Evolutionary conservation across 1,140 invertebrate genomes (phyloP).

Genomic region (Drosophila azteca): DNA sequence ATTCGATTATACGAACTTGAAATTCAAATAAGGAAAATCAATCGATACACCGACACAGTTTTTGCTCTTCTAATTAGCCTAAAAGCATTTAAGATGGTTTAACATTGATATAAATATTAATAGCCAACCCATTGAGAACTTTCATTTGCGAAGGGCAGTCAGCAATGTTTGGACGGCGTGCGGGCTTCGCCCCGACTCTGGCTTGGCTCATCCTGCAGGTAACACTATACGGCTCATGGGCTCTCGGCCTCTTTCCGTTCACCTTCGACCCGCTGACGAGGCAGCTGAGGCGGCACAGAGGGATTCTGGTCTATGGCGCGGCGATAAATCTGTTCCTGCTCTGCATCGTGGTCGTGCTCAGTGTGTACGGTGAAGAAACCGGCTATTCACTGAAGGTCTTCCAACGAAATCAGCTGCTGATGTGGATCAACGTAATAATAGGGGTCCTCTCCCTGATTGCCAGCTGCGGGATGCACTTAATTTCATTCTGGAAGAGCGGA

Average conservation of each 20-base stretch:
- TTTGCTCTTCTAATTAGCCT: too few relatives aligned
- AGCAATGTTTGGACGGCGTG: conserved; percentile 24
- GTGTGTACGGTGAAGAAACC: rapidly evolving
- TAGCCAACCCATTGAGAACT: too few relatives aligned
- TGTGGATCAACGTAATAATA: conserved; percentile 16
- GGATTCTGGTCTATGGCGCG: conserved; percentile 43
- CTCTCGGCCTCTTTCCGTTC: conserved; percentile 43
- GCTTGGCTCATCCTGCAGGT: conserved; percentile 16
- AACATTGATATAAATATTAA: too few relatives aligned
- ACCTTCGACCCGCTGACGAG: conserved; percentile 6
- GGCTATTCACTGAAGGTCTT: conserved; percentile 6
- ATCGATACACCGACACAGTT: too few relatives aligned
- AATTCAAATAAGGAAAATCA: background rate
- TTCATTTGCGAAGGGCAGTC: too few relatives aligned
- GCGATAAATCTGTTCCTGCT: conserved; percentile 3
- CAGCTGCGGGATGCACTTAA: conserved; percentile 8
- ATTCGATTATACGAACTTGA: conserved; percentile 45
- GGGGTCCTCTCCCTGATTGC: background rate
- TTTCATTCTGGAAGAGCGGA: conserved; percentile 26
- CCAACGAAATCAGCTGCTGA: conserved; percentile 25
- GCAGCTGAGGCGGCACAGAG: conserved; percentile 12
- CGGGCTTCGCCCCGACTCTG: conserved; percentile 19
- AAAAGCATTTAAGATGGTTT: too few relatives aligned
- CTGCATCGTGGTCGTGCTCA: background rate
- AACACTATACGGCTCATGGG: conserved; percentile 26